A percentile compares a stretch with the other conserved stretches of the same genome.
Conservation (phyloP, 2,113 vertebrate species). For the Hydrochoerus hydrochaeris region DNA sequence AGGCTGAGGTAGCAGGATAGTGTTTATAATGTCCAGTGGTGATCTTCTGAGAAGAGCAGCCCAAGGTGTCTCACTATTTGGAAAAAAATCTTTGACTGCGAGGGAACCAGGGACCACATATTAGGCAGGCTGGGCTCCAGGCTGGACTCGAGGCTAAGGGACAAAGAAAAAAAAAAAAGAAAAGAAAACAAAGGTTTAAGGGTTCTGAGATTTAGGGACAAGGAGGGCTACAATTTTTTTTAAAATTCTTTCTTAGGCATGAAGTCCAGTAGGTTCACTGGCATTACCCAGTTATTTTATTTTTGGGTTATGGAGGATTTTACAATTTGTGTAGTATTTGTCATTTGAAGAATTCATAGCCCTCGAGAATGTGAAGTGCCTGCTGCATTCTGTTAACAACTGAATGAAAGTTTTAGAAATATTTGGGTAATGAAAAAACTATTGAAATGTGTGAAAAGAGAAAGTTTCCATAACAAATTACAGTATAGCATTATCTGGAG, state of each 20-base stretch:
- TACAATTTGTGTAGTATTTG: background rate
- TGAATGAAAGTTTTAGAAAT: constrained; percentile 17
- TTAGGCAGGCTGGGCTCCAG: background rate
- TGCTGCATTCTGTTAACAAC: background rate
- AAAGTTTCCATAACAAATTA: background rate
- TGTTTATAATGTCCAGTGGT: background rate
- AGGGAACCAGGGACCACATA: background rate
- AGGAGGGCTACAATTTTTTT: background rate
- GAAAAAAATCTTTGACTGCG: background rate
- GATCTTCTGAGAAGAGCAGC: background rate
- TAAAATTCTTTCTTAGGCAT: background rate
- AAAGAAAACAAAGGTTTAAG: background rate
- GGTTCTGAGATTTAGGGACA: background rate
- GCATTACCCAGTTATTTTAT: background rate
- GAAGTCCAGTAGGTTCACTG: background rate
- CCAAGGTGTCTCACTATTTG: background rate
- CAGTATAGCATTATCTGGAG: background rate
- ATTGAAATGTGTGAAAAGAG: background rate
- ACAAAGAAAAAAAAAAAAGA: background rate
- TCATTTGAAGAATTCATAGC: background rate
- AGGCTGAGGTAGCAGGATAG: too few species aligned
- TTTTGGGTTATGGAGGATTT: background rate
- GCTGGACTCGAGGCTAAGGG: background rate
- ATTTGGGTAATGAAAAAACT: background rate
- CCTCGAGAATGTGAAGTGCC: background rate